Conservation (phyloP, 2,888 invertebrate species). For the Leptothorax acervorum region DNA sequence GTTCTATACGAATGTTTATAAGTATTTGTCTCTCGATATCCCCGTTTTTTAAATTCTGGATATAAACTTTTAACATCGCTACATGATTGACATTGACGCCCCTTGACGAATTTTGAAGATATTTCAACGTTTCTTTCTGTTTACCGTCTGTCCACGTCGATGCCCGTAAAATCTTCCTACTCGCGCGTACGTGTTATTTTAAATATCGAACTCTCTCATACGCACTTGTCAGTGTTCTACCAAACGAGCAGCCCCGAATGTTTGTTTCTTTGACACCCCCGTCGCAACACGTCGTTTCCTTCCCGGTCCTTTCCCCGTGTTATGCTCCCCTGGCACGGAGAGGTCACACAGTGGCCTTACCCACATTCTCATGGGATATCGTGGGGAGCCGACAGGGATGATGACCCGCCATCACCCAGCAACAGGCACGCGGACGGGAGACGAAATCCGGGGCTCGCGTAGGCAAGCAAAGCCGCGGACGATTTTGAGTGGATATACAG, state of each 20-base stretch:
- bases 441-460: constrained; percentile 37
- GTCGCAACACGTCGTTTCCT: constrained; percentile 56
- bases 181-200: background rate
- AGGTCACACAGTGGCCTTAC: constrained; percentile 85
- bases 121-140: background rate
- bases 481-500: constrained; percentile 84
- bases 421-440: constrained; percentile 52
- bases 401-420: constrained; percentile 44
- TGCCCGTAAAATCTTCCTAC: background rate
- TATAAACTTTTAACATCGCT: background rate
- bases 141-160: background rate
- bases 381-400: constrained; percentile 68
- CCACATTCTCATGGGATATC: constrained; percentile 83
- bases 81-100: background rate
- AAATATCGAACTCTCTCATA: background rate
- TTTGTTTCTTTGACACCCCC: constrained; percentile 58
- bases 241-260: constrained; percentile 23
- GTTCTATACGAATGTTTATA: background rate
- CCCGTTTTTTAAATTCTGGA: background rate
- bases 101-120: background rate
- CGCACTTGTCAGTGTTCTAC: background rate
- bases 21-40: background rate
- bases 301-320: constrained; percentile 61
- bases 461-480: constrained; percentile 69
- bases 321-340: constrained; percentile 84